Evolutionary conservation across 2,113 vertebrate genomes (phyloP).

Genomic region (Channa argus): DNA sequence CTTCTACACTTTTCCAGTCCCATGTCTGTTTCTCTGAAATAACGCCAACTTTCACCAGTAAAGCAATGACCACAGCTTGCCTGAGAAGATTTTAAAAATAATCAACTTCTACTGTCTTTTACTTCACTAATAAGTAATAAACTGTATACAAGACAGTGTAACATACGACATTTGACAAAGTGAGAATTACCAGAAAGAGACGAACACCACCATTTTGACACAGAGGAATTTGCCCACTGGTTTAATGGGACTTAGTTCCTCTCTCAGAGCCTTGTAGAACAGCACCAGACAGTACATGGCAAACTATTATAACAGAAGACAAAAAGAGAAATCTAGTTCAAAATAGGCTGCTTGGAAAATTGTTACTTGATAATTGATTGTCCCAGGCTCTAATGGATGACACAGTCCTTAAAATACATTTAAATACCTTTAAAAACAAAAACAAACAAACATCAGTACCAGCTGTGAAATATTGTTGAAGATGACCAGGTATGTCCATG

Average conservation of each 20-base stretch:
- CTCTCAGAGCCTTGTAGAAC: slow-evolving; percentile 94
- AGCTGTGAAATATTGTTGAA: slow-evolving; percentile 97
- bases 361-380: not conserved
- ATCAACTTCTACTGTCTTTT: not conserved
- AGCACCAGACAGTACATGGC: slow-evolving; percentile 99
- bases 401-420: not conserved
- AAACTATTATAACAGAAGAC: slow-evolving; percentile 84
- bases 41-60: slow-evolving; percentile 95
- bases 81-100: slow-evolving; percentile 70
- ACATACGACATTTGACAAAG: not conserved
- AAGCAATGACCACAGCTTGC: slow-evolving; percentile 95
- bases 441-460: slow-evolving; percentile 72
- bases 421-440: not conserved
- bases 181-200: slow-evolving; percentile 94
- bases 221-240: slow-evolving; percentile 98
- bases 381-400: not conserved
- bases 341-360: not conserved
- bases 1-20: slow-evolving; percentile 97
- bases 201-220: slow-evolving; percentile 98
- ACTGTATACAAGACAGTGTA: not conserved
- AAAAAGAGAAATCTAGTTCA: not conserved
- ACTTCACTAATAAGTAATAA: not conserved
- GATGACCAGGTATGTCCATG: slow-evolving; percentile 99
- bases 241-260: slow-evolving; percentile 94
- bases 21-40: slow-evolving; percentile 93